Conservation (phyloP, 2,888 invertebrate species). For the Leucophenga montana region DNA sequence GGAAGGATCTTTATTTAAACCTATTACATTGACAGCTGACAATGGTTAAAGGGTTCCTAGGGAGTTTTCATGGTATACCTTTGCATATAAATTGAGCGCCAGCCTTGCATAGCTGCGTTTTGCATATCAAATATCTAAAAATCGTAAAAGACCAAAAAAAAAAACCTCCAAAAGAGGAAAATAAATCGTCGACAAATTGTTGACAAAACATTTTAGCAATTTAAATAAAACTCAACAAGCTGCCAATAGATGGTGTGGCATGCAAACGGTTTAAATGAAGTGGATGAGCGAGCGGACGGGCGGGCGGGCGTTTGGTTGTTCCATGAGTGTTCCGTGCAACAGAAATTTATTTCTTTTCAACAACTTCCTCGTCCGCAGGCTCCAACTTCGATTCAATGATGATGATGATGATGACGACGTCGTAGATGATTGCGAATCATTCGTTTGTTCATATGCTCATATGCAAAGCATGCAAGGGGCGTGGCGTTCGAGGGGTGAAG, state of each 20-base stretch:
- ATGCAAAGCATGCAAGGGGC: slow-evolving; percentile 45
- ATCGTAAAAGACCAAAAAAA: background rate
- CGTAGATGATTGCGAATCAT: slow-evolving; percentile 44
- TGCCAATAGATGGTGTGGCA: slow-evolving; percentile 51
- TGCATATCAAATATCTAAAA: slow-evolving; percentile 16
- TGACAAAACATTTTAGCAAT: slow-evolving; percentile 65
- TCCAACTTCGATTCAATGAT: slow-evolving; percentile 34
- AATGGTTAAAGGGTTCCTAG: too few relatives aligned
- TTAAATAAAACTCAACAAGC: slow-evolving; percentile 55
- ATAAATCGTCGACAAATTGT: slow-evolving; percentile 66
- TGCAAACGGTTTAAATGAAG: slow-evolving; percentile 37
- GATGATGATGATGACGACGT: slow-evolving; percentile 22
- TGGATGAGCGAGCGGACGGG: slow-evolving; percentile 32
- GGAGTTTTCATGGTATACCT: too few relatives aligned
- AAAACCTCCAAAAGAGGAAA: slow-evolving; percentile 12
- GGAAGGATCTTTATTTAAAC: slow-evolving; percentile 25
- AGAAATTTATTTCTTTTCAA: slow-evolving; percentile 33
- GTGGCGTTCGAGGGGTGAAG: slow-evolving; percentile 22
- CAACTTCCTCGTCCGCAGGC: slow-evolving; percentile 52
- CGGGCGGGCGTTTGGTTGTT: slow-evolving; percentile 30
- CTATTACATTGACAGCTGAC: background rate
- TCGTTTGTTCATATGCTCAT: slow-evolving; percentile 40
- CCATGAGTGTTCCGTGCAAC: background rate
- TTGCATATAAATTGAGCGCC: background rate
- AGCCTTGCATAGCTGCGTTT: slow-evolving; percentile 3